phyloP scores from a whole-genome alignment of 2,888 invertebrate species.

The Sesamia inferens region DNA sequence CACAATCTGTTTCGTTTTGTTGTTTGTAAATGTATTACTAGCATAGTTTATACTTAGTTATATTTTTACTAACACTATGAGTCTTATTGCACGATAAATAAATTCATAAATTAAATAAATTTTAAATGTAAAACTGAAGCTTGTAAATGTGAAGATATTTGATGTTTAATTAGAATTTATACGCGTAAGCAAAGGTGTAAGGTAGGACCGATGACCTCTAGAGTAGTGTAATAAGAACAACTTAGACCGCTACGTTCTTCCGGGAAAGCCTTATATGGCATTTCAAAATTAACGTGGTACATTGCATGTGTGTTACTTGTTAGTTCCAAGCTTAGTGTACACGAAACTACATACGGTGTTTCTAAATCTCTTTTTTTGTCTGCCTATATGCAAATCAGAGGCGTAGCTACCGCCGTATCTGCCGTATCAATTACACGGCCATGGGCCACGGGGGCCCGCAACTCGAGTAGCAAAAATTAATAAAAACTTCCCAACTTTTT shows the following conservation, averaged over 20 bases:
- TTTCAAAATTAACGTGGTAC: constrained; percentile 30
- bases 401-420: too few relatives aligned
- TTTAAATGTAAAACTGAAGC: not conserved
- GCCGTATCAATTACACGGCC: too few relatives aligned
- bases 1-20: too few relatives aligned
- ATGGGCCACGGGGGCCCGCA: too few relatives aligned
- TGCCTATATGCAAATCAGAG: not conserved
- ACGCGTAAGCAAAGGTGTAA: not conserved
- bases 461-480: too few relatives aligned
- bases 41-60: too few relatives aligned
- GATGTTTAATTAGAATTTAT: constrained; percentile 5
- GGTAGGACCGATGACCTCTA: constrained; percentile 18
- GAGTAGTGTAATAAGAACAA: constrained; percentile 25
- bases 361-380: not conserved
- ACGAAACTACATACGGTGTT: not conserved
- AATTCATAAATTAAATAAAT: too few relatives aligned
- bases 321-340: constrained; percentile 8
- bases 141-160: not conserved
- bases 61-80: too few relatives aligned
- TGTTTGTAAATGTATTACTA: too few relatives aligned
- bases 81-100: too few relatives aligned
- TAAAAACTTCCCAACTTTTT: too few relatives aligned
- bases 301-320: not conserved
- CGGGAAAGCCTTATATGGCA: constrained; percentile 30
- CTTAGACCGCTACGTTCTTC: constrained; percentile 34